phyloP scores from a whole-genome alignment of 1,140 invertebrate genomes.

The Pissodes strobi region DNA sequence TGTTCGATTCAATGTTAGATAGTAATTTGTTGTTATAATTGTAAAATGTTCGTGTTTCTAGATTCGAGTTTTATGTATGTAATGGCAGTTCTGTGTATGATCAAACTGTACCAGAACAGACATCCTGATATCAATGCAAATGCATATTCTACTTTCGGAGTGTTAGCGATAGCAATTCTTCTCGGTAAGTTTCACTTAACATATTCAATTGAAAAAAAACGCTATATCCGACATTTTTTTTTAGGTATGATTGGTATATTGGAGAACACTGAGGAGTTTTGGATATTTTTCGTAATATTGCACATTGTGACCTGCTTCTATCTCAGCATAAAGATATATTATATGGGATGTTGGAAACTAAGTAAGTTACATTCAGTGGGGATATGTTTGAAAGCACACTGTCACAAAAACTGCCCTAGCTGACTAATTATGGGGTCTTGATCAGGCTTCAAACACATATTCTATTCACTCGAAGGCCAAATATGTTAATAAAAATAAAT shows the following conservation, averaged over 20 bases:
- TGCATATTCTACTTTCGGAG: slow-evolving; percentile 79
- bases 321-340: slow-evolving; percentile 83
- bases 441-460: no score
- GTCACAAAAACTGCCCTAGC: no score
- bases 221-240: no score
- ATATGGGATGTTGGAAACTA: slow-evolving; percentile 78
- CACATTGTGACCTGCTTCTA: slow-evolving; percentile 73
- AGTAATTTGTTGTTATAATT: no score
- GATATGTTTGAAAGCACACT: no score
- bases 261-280: slow-evolving; percentile 72
- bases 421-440: no score
- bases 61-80: slow-evolving; percentile 94
- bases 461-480: no score
- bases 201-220: no score
- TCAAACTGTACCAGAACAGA: slow-evolving; percentile 88
- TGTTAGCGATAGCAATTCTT: slow-evolving; percentile 79
- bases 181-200: no score
- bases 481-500: no score
- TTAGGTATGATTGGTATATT: slow-evolving; percentile 80
- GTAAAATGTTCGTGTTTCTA: no score
- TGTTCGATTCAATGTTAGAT: no score
- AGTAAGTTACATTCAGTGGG: slow-evolving; percentile 62
- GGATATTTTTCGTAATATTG: slow-evolving; percentile 75
- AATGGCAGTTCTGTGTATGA: slow-evolving; percentile 83
- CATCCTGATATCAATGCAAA: slow-evolving; percentile 90